Conservation (phyloP, 2,888 invertebrate genomes). For the Heterodera filipjevi region DNA sequence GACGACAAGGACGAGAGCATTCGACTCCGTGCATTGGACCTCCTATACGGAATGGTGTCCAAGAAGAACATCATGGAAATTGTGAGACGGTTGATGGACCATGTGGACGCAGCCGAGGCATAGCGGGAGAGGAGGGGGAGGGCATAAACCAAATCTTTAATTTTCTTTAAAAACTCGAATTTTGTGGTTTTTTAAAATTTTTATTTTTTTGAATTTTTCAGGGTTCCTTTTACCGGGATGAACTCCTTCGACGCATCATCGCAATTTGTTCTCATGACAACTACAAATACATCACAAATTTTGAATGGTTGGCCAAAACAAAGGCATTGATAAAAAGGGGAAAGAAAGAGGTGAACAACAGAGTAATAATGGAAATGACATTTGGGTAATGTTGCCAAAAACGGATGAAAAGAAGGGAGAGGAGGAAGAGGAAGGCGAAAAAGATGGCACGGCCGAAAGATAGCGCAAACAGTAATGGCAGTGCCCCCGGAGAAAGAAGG, state of each 20-base stretch:
- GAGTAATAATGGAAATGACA: background rate
- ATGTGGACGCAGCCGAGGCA: conserved; percentile 72
- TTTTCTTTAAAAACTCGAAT: no score
- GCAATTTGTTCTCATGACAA: conserved; percentile 98
- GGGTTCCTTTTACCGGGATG: conserved; percentile 86
- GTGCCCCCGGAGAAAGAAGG: no score
- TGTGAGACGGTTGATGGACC: conserved; percentile 92
- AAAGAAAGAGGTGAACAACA: background rate
- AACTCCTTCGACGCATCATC: conserved; percentile 91
- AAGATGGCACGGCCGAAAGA: no score
- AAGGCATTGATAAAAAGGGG: no score
- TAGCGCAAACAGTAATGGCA: no score
- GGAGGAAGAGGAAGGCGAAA: background rate
- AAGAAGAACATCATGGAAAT: conserved; percentile 99
- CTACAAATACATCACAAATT: conserved; percentile 97
- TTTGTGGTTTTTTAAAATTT: no score
- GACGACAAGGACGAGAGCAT: conserved; percentile 99
- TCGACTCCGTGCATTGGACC: conserved; percentile 83
- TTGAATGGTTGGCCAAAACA: conserved; percentile 84
- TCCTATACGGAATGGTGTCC: conserved; percentile 97
- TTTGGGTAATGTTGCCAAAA: background rate
- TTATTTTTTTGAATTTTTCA: background rate
- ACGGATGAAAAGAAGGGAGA: background rate
- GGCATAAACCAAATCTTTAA: no score
- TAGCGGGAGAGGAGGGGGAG: no score